phyloP scores from a whole-genome alignment of 2,888 invertebrate species.

The Phyllotreta striolata region DNA sequence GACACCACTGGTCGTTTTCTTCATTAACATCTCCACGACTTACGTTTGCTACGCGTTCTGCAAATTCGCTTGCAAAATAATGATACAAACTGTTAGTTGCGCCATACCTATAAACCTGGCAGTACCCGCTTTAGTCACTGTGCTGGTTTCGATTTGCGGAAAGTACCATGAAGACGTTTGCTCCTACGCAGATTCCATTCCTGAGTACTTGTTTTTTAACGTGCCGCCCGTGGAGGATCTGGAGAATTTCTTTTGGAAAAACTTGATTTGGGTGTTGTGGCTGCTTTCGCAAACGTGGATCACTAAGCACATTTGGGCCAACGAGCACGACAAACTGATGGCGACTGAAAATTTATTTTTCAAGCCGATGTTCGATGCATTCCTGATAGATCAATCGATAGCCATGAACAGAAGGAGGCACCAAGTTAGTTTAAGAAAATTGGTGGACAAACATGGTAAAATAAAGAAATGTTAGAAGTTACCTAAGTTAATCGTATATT shows the following conservation, averaged over 20 bases:
- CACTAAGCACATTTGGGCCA: constrained; percentile 85
- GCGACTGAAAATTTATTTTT: constrained; percentile 85
- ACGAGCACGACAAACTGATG: constrained; percentile 83
- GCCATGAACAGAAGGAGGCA: constrained; percentile 78
- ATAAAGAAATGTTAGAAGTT: background rate
- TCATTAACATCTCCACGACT: constrained; percentile 72
- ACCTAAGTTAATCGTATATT: background rate
- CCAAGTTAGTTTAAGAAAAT: constrained; percentile 21
- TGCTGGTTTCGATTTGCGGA: constrained; percentile 74
- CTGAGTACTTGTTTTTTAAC: constrained; percentile 89
- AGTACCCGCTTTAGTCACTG: constrained; percentile 67
- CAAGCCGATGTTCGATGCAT: constrained; percentile 82
- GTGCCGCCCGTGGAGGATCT: constrained; percentile 64
- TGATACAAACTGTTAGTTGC: constrained; percentile 88
- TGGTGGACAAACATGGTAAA: constrained; percentile 8
- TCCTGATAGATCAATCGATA: constrained; percentile 84
- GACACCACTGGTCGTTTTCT: constrained; percentile 68
- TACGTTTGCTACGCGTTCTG: constrained; percentile 73
- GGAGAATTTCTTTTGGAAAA: constrained; percentile 65
- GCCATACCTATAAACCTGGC: constrained; percentile 82
- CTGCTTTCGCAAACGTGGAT: constrained; percentile 87
- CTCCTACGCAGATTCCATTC: constrained; percentile 76
- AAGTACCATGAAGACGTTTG: constrained; percentile 73
- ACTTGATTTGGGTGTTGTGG: constrained; percentile 85
- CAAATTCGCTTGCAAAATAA: constrained; percentile 88